A percentile compares a stretch with the other conserved stretches of the same genome.
Conservation (phyloP, 2,113 vertebrate species). For the Helogale parvula region DNA sequence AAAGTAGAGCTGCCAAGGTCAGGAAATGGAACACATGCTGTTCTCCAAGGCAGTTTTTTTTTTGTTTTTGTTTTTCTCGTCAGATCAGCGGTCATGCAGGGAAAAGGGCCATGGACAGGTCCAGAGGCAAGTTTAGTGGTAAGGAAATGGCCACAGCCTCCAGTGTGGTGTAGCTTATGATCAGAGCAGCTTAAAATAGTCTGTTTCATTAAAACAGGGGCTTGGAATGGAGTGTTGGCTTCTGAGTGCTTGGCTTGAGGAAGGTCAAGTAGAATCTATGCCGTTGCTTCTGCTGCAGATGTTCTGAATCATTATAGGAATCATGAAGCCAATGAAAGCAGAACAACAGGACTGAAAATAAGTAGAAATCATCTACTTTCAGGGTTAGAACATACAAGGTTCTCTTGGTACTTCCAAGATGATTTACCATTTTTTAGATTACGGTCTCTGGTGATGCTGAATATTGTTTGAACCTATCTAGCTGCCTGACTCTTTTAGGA, state of each 20-base stretch:
- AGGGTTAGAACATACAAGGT: neutral
- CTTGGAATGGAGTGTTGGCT: neutral
- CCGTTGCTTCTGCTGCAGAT: conserved; percentile 32
- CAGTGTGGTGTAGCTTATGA: conserved; percentile 65
- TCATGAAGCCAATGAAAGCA: conserved; percentile 28
- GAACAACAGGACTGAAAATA: conserved; percentile 15
- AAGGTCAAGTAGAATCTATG: conserved; percentile 68
- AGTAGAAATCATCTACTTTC: neutral
- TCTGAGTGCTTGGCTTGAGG: conserved; percentile 54
- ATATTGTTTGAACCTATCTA: neutral
- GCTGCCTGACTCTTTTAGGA: neutral
- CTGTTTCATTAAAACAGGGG: conserved; percentile 68
- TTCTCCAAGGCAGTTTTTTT: conserved; percentile 74
- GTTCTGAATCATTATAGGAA: conserved; percentile 1
- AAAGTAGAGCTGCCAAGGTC: conserved; percentile 73
- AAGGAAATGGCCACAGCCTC: conserved; percentile 66
- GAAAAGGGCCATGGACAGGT: conserved; percentile 71
- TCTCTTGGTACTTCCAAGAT: conserved; percentile 23
- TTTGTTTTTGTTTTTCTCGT: conserved; percentile 66
- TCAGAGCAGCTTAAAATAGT: conserved; percentile 72
- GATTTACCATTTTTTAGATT: neutral
- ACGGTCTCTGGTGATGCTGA: neutral
- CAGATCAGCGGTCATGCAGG: conserved; percentile 78
- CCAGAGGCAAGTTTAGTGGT: conserved; percentile 65
- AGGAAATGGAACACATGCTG: conserved; percentile 85